Base-by-base conservation (phyloP, 2,888 invertebrate genomes). In the Bedellia somnulentella region DNA sequence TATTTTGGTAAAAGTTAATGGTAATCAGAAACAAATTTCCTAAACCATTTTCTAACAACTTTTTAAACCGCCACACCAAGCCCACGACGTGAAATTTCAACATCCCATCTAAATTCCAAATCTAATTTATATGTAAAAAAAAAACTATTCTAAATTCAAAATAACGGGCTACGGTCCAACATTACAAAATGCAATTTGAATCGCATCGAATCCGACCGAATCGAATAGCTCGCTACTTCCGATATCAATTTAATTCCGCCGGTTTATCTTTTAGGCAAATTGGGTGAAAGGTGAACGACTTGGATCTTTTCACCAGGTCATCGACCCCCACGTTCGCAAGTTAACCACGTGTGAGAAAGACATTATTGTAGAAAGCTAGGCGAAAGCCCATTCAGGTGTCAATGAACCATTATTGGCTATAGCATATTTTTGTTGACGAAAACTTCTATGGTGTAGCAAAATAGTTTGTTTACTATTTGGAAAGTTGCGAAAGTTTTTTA, bases 281-380 rank as follows among this genome's bases (percentile, higher is more conserved):
- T 67, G 55, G 66, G 67, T 67, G 61, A 67, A 62, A 64, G 64
- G 62, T 67, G 49, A 63, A 56, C 37, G 55, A 52, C 37, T 29
- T 34, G 44, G 48, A 48, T 52, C 59, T 59, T 62, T 64, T 60
- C 62, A 54, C 57, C 51, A 25, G 29, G 21, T 22, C 30, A 21
- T 32, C 29, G 35, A 31, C 35, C 15, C 24, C 5, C 24, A 16
- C 15, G 14, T 24, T 27, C 17, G 32, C 22, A 8, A 23, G 8
- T 25, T 15, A 10, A 14, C 5, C 25, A 14, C 25, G 15, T 18
- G 31, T 21, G 10, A 16, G 26, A 26, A 21, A 18, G 9, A 28
- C 41, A 35, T 40, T 39, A 36, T 40, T 27, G 44, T 55, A 57
- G 57, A 57, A 57, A 57, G 57, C 54, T 47, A 45, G 43, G 55